Evolutionary conservation across 2,113 vertebrate species (phyloP).

Genomic region (Hippoglossus stenolepis): DNA sequence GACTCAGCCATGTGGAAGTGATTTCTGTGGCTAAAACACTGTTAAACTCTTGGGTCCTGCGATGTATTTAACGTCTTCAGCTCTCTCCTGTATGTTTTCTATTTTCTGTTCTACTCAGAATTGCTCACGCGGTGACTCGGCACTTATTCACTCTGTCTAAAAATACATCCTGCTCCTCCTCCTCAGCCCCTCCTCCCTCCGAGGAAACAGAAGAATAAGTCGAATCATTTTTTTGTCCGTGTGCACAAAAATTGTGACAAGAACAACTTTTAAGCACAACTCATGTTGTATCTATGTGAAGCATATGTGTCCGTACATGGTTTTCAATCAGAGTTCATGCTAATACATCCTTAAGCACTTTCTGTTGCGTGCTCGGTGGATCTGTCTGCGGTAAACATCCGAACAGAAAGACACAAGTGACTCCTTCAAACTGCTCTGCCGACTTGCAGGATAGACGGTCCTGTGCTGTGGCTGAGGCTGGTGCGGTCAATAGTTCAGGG

Average conservation of each 20-base stretch:
- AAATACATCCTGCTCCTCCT: slow-evolving; percentile 53
- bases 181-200: slow-evolving; percentile 19
- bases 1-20: slow-evolving; percentile 76
- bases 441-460: slow-evolving; percentile 4
- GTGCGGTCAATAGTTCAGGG: slow-evolving; percentile 43
- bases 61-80: slow-evolving; percentile 36
- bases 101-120: slow-evolving; percentile 51
- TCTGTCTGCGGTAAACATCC: slow-evolving; percentile 9
- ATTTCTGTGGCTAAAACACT: slow-evolving; percentile 64
- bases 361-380: slow-evolving; percentile 24
- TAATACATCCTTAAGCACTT: slow-evolving; percentile 30
- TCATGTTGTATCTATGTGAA: neutral
- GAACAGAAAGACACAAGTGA: slow-evolving; percentile 13
- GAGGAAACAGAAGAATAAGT: slow-evolving; percentile 48
- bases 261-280: neutral
- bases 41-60: slow-evolving; percentile 36
- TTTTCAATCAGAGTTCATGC: slow-evolving; percentile 23
- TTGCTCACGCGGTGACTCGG: slow-evolving; percentile 64
- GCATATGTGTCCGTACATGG: slow-evolving; percentile 2
- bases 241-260: neutral
- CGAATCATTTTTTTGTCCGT: slow-evolving; percentile 1
- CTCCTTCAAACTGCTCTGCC: slow-evolving; percentile 14
- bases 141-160: slow-evolving; percentile 74
- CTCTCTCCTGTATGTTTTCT: slow-evolving; percentile 39
- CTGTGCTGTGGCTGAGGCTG: slow-evolving; percentile 31